Conservation (phyloP, 2,888 invertebrate genomes). For the Drosophila cyrtoloma region DNA sequence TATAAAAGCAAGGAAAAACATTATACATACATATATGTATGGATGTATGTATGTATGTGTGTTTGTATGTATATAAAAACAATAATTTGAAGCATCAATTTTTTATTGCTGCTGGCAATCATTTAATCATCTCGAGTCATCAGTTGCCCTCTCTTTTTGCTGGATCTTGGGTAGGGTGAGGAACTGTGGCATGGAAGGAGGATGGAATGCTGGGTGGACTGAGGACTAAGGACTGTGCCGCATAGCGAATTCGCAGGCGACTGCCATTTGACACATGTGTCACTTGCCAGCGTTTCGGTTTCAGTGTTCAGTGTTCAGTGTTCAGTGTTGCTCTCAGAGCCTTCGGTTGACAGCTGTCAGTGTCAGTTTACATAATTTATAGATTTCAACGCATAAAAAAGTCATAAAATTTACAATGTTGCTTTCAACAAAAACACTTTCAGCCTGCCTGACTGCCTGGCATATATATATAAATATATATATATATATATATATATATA, state of each 20-base stretch:
- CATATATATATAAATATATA: not conserved
- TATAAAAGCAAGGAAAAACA: not conserved
- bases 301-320: slow-evolving; percentile 14
- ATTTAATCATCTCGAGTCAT: slow-evolving; percentile 81
- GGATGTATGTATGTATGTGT: not conserved
- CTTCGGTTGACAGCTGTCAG: slow-evolving; percentile 75
- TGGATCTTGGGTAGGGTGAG: not conserved
- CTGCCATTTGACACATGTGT: slow-evolving; percentile 80
- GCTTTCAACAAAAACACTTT: slow-evolving; percentile 77
- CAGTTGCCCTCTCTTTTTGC: slow-evolving; percentile 50
- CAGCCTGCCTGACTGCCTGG: slow-evolving; percentile 28
- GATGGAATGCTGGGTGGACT: slow-evolving; percentile 1
- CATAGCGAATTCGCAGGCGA: slow-evolving; percentile 56
- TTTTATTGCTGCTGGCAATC: slow-evolving; percentile 76
- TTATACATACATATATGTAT: not conserved
- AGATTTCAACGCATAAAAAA: slow-evolving; percentile 81
- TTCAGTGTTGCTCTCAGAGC: slow-evolving; percentile 32
- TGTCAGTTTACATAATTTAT: slow-evolving; percentile 81
- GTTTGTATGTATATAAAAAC: slow-evolving; percentile 61
- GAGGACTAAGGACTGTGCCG: not conserved
- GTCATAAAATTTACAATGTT: slow-evolving; percentile 81
- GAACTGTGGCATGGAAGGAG: not conserved
- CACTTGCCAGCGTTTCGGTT: slow-evolving; percentile 74
- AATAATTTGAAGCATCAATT: slow-evolving; percentile 77
- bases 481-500: not conserved